Evolutionary conservation across 1,140 invertebrate species (phyloP).

Genomic region (Bombus affinis): DNA sequence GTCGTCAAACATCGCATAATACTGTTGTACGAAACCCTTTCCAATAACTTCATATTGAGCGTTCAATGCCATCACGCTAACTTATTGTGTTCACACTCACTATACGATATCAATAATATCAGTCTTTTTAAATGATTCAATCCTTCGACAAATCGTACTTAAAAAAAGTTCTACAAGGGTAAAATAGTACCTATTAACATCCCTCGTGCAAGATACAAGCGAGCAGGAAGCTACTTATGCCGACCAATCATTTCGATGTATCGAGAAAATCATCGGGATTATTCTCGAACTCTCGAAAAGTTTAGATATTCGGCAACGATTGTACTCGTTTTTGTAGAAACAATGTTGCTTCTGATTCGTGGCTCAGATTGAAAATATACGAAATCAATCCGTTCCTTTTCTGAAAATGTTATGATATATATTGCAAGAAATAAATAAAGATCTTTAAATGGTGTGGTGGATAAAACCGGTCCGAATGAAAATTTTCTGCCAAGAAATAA

Average conservation of each 20-base stretch:
- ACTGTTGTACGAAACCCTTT: conserved; percentile 96
- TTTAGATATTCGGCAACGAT: conserved; percentile 42
- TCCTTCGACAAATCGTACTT: conserved; percentile 16
- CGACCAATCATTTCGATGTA: conserved; percentile 56
- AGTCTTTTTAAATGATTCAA: conserved; percentile 32
- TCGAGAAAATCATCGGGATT: conserved; percentile 46
- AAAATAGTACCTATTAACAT: conserved; percentile 59
- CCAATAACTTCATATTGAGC: conserved; percentile 95
- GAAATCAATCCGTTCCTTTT: background rate
- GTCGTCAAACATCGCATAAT: conserved; percentile 96
- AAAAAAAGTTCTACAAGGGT: conserved; percentile 52
- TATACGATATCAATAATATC: conserved; percentile 19
- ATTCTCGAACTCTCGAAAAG: conserved; percentile 59
- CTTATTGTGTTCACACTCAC: conserved; percentile 35
- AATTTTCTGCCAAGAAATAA: conserved; percentile 9
- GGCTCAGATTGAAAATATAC: background rate
- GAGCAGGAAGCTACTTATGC: conserved; percentile 58
- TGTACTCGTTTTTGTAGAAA: background rate
- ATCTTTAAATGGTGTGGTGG: background rate
- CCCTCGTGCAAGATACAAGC: conserved; percentile 57
- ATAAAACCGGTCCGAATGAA: background rate
- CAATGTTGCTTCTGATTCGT: background rate
- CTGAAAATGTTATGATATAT: background rate
- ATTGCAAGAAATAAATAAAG: background rate
- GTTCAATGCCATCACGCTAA: conserved; percentile 89